Evolutionary conservation across 2,888 invertebrate genomes (phyloP), one percentile per base, ranked within the genome.

Genomic region (Carterocephalus palaemon): DNA sequence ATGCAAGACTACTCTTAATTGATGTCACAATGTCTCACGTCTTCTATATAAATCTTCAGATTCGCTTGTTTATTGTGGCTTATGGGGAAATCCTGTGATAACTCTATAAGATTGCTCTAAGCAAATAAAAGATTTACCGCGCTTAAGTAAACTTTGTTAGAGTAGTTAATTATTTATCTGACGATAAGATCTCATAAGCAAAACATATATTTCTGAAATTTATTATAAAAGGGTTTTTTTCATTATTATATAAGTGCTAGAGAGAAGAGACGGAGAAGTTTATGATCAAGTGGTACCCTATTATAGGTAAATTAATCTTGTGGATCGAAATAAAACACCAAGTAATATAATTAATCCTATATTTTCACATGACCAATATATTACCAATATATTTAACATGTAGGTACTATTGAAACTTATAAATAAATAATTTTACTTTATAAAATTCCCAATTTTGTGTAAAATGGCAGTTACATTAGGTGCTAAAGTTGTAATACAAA

Each of bases 361-460:
- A 28, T 28, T 28, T 40, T 17, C 23, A 32, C 32, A 40, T 23
- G 10, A 28, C 7, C 6, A 16, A 15, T 42, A 42, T 41, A 33
- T 42, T 33, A 24, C 33, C 33, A n/a, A n/a, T n/a, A n/a, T 42
- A 33, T 26, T 20, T 33, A 33, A 41, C 26, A 41, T 13, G 33
- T n/a, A n/a, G n/a, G n/a, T 33, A 24, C 24, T 7, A 26, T 41
- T 19, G 23, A 32, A 36, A 43, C 43, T 43, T 43, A 42, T 26
- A 36, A 28, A n/a, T 36, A 43, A 10, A 36, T 6, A 43, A n/a
- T n/a, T n/a, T n/a, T n/a, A n/a, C 6, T 19, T 3, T 43, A 43
- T 20, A 36, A 36, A 43, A 29, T 29, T 43, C 34, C 22, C 28
- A 15, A 29, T 43, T 42, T 34, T 28, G 32, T 36, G 28, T 20